phyloP scores from a whole-genome alignment of 2,113 vertebrate species.

The Tympanuchus pallidicinctus region DNA sequence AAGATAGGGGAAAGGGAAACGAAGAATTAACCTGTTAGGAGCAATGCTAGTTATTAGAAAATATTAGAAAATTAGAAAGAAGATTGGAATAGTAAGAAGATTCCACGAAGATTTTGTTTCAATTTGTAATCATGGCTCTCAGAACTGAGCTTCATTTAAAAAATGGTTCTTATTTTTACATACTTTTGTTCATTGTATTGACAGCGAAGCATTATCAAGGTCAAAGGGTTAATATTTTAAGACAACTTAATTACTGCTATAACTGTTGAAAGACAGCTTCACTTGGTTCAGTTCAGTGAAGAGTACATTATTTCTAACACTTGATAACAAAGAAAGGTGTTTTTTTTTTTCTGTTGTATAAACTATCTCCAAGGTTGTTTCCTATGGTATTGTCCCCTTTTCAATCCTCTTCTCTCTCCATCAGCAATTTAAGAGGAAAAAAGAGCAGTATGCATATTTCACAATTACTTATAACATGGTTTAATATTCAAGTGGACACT shows the following conservation, averaged over 20 bases:
- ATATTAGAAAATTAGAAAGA: neutral
- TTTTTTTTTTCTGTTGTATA: neutral
- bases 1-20: neutral
- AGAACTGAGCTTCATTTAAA: neutral
- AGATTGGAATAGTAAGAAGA: neutral
- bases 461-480: neutral
- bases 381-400: neutral
- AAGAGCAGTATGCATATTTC: neutral
- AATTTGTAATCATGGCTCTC: neutral
- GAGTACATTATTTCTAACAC: neutral
- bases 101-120: neutral
- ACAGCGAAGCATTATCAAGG: neutral
- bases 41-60: neutral
- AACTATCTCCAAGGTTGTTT: neutral
- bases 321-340: neutral
- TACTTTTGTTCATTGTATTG: neutral
- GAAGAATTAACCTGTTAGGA: neutral
- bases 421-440: neutral
- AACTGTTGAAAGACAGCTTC: neutral
- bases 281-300: neutral
- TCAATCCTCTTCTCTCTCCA: neutral
- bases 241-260: neutral
- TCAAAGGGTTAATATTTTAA: neutral
- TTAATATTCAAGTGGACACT: neutral
- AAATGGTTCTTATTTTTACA: neutral